Evolutionary conservation across 2,113 vertebrate genomes (phyloP).

Genomic region (Actenoides hombroni): DNA sequence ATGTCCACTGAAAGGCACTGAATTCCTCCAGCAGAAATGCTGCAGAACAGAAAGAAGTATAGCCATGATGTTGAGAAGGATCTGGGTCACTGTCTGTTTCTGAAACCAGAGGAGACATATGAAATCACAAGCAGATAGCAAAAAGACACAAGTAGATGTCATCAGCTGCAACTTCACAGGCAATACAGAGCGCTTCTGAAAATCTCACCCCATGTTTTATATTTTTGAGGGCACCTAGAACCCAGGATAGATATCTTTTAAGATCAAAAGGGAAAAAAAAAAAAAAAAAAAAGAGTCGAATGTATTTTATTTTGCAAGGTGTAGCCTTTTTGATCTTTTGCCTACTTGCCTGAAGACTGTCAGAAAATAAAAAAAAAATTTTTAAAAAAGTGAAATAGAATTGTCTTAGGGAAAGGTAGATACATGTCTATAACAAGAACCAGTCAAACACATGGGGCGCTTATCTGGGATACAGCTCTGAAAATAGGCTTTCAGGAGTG

Average conservation of each 20-base stretch:
- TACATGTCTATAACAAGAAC: not conserved
- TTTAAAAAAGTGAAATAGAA: not conserved
- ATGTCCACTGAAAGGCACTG: not conserved
- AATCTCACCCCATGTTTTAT: not conserved
- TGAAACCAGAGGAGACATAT: not conserved
- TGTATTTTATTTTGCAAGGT: slow-evolving; percentile 2
- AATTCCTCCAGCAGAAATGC: not conserved
- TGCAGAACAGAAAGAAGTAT: not conserved
- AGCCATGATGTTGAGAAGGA: not conserved
- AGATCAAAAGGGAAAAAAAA: not conserved
- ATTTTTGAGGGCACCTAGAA: not conserved
- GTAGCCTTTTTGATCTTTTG: not conserved
- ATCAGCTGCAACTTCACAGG: not conserved
- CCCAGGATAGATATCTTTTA: not conserved
- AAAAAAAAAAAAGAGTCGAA: not conserved
- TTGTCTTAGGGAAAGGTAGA: not conserved
- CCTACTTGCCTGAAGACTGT: slow-evolving; percentile 24
- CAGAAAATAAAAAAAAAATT: not conserved
- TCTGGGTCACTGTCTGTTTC: not conserved
- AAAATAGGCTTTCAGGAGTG: not conserved
- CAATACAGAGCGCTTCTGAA: not conserved
- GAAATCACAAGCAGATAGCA: not conserved
- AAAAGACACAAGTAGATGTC: not conserved
- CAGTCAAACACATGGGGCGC: not conserved
- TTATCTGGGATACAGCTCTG: not conserved